Percentiles rank a stretch among this genome's conserved stretches.
Evolutionary conservation across 1,140 invertebrate genomes (phyloP).

Genomic region (Cardiocondyla obscurior): DNA sequence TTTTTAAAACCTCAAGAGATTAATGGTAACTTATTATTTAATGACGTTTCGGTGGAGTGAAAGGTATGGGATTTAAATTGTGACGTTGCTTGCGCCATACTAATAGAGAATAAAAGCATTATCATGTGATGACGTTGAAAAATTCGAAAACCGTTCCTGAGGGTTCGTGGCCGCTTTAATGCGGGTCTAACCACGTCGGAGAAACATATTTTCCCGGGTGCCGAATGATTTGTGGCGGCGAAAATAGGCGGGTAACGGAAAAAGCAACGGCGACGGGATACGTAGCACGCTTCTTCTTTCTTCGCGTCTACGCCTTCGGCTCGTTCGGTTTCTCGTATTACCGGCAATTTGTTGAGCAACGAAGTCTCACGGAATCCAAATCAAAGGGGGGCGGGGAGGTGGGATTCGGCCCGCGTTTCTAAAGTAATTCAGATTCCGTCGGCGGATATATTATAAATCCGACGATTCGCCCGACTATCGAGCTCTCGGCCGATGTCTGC

Average conservation of each 20-base stretch:
- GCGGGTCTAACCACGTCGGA: constrained; percentile 33
- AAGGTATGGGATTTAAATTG: not conserved
- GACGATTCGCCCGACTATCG: constrained; percentile 39
- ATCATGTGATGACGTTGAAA: not conserved
- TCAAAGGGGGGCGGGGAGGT: too few relatives aligned
- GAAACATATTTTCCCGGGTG: constrained; percentile 70
- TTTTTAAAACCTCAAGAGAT: not conserved
- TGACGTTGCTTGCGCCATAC: not conserved
- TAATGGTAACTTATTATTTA: not conserved
- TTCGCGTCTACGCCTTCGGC: not conserved
- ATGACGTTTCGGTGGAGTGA: not conserved
- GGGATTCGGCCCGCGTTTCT: not conserved
- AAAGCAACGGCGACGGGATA: constrained; percentile 42
- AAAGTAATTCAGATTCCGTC: constrained; percentile 46
- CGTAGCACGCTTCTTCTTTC: not conserved
- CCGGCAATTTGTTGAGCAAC: constrained; percentile 54
- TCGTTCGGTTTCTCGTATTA: not conserved
- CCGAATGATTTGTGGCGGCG: constrained; percentile 74
- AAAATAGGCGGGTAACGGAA: constrained; percentile 70
- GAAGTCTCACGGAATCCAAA: constrained; percentile 37
- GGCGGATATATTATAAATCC: constrained; percentile 50
- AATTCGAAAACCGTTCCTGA: not conserved
- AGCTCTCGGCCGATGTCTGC: constrained; percentile 23
- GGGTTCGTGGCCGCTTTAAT: constrained; percentile 20
- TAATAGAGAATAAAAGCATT: not conserved